phyloP scores from a whole-genome alignment of 2,797 vertebrate species.

The Diceros bicornis region DNA sequence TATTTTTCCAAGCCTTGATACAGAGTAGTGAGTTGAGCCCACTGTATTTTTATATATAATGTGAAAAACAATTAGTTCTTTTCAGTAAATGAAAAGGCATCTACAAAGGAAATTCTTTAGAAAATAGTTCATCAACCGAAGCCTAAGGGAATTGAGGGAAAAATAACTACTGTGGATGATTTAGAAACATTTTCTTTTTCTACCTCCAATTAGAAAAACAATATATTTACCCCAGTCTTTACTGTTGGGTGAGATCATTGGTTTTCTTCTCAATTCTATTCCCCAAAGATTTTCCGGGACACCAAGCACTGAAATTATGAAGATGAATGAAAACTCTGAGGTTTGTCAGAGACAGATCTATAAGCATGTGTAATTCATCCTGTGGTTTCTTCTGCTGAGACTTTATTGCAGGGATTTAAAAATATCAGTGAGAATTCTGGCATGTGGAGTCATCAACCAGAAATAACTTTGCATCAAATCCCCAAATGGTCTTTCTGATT shows the following conservation, averaged over 20 bases:
- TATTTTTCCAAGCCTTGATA: slow-evolving; percentile 59
- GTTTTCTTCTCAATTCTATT: slow-evolving; percentile 62
- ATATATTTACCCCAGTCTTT: slow-evolving; percentile 50
- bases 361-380: slow-evolving; percentile 76
- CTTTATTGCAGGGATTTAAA: slow-evolving; percentile 81
- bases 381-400: slow-evolving; percentile 72
- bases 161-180: slow-evolving; percentile 52
- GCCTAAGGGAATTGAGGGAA: slow-evolving; percentile 52
- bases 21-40: not conserved
- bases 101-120: slow-evolving; percentile 71
- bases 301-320: slow-evolving; percentile 71
- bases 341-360: slow-evolving; percentile 79
- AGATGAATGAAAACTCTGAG: slow-evolving; percentile 78
- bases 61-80: slow-evolving; percentile 77
- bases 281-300: slow-evolving; percentile 65
- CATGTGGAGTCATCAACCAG: slow-evolving; percentile 76
- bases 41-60: slow-evolving; percentile 47
- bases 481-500: slow-evolving; percentile 78
- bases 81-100: slow-evolving; percentile 69
- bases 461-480: slow-evolving; percentile 82
- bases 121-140: slow-evolving; percentile 66
- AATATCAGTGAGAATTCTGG: slow-evolving; percentile 80
- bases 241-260: not conserved
- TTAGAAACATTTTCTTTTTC: slow-evolving; percentile 42
- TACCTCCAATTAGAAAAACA: slow-evolving; percentile 74